Evolutionary conservation across 2,113 vertebrate genomes (phyloP), one percentile per base, ranked within the genome.

Genomic region (Poecile atricapillus): DNA sequence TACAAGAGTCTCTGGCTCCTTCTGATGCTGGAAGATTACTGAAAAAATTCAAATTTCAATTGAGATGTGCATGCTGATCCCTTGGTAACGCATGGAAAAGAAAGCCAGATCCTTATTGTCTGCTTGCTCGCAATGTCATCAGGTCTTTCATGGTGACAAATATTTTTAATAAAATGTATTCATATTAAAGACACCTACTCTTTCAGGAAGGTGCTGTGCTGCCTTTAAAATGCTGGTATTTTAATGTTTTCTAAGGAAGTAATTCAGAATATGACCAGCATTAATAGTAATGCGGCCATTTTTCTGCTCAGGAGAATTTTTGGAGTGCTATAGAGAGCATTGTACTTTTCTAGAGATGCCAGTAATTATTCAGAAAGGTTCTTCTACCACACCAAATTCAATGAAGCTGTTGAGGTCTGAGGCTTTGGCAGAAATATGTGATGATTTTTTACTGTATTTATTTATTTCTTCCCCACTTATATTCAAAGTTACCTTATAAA

Each of bases 271-370:
- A 92, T 15, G 33, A 43, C 13, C n/a, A 87, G 33, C 65, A 44
- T 81, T 91, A 79, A 62, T 69, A 74, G 47, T 47, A 95, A 92
- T 17, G 41, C 27, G 95, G 43, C 12, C 8, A 92, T 94, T 97
- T 96, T 97, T 96, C 89, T 87, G 30, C 58, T 91, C 24, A 41
- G 79, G 24, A 41, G 10, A 73, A 77, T 74, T 93, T 70, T 96
- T 94, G 64, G 60, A 3, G 4, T 75, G 52, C 23, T 81, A 50
- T 30, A 28, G 12, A 86, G 67, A 92, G 76, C 8, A 56, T 46
- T 79, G 21, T 28, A 68, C 68, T 58, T 94, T 74, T 14, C 70
- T 69, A 74, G 33, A 90, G 12, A 24, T 87, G 28, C 15, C 87
- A 44, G 13, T 90, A 68, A 67, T 56, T 96, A 77, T 78, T 94